Base-by-base conservation (phyloP, 2,888 invertebrate species). In the Cheilosia soror region DNA sequence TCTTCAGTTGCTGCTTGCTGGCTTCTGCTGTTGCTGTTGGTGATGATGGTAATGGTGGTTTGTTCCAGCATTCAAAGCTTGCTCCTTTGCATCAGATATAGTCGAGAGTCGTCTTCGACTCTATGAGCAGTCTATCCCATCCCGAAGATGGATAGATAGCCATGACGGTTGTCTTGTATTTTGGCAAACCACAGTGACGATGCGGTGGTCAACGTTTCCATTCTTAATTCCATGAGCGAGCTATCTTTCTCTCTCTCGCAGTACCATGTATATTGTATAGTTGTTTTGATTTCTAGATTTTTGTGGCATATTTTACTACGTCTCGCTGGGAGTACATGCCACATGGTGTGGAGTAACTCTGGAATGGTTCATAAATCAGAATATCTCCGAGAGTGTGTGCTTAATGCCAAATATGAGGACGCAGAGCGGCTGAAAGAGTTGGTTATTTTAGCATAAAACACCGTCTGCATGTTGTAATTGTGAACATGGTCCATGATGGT, bases 81-180 rank as follows among this genome's bases (percentile, higher is more conserved):
- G 55, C 58, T 73, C 47, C 73, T 51, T 60, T 47, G 40, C 68
- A 82, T 82, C 82, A 77, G 82, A 82, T 77, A 82, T 29, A 42
- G 62, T 57, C 65, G 31, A 33, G 11, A 9, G 53, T 47, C 40
- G 55, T 37, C 68, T 77, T 37, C 29, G 49, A 68, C 51, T 42
- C 40, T 55, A 33, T 55, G 55, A 58, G 65, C 37, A 82, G 66
- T 49, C 69, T 42, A 47, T 49, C 60, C 63, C 49, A 31, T 47
- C 37, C 51, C 53, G 73, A 80, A 80, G 83, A 83, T 83, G 83
- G 83, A 83, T 83, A 83, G 83, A 83, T 83, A 83, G 83, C 73
- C 83, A 66, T 83, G 79, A 79, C 79, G 83, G 83, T 83, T 83
- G 83, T 83, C 83, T 78, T 83, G 83, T 83, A 73, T 73, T 83